phyloP scores from a whole-genome alignment of 2,888 invertebrate species.

The Catocala nupta region DNA sequence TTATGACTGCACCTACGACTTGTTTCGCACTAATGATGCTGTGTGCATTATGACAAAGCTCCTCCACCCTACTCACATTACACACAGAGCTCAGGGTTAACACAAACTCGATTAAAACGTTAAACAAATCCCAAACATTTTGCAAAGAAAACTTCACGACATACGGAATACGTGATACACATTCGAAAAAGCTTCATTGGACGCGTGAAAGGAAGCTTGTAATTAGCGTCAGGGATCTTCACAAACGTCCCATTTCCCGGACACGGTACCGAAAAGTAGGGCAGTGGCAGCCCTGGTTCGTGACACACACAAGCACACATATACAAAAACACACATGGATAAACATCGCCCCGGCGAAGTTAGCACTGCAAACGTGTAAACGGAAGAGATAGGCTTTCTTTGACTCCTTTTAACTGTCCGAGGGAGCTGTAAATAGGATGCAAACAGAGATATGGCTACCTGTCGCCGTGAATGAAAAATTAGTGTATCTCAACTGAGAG shows the following conservation, averaged over 20 bases:
- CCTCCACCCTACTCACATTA: conserved; percentile 40
- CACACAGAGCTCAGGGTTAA: conserved; percentile 40
- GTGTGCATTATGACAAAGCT: conserved; percentile 58
- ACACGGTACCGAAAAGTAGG: conserved; percentile 48
- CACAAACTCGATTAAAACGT: conserved; percentile 49
- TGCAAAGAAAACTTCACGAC: conserved; percentile 40
- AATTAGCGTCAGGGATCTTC: conserved; percentile 54
- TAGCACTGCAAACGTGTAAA: conserved; percentile 81
- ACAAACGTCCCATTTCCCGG: conserved; percentile 49
- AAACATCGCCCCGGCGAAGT: conserved; percentile 57
- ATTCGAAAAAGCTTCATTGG: conserved; percentile 50
- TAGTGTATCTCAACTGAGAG: conserved; percentile 57
- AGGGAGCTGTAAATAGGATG: conserved; percentile 83
- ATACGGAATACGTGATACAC: conserved; percentile 54
- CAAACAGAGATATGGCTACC: conserved; percentile 81
- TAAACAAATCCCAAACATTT: conserved; percentile 42
- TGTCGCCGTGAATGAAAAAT: conserved; percentile 75
- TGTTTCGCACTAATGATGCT: conserved; percentile 70
- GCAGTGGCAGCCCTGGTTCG: conserved; percentile 59
- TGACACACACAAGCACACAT: conserved; percentile 29
- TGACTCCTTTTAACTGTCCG: conserved; percentile 82
- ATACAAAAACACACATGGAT: conserved; percentile 35
- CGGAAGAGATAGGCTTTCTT: conserved; percentile 83
- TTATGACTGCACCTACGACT: conserved; percentile 70
- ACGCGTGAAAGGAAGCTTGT: conserved; percentile 53